These are phyloP conservation scores for Tachysurus fulvidraco DNA, from an alignment of 2,113 vertebrate species.

Conservation along the genomic window DNA sequence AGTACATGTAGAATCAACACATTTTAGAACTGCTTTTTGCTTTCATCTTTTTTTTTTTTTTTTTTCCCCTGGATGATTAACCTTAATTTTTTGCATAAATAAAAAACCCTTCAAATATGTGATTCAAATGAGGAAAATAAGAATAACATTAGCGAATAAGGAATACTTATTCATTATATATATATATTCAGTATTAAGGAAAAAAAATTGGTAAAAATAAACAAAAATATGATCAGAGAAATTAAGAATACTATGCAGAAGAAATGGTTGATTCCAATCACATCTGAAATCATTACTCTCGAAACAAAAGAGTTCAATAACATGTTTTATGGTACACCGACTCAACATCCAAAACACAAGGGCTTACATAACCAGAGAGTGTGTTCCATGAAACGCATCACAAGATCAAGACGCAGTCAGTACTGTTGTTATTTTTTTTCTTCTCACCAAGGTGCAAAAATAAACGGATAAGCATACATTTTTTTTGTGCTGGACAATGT, in stretches of 20 bases:
- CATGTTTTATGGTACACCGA: slow-evolving; percentile 65
- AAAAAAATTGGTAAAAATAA: slow-evolving; percentile 61
- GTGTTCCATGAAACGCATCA: slow-evolving; percentile 87
- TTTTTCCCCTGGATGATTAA: slow-evolving; percentile 70
- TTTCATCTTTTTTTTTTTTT: slow-evolving; percentile 51
- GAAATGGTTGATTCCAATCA: slow-evolving; percentile 35
- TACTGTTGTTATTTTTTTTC: slow-evolving; percentile 76
- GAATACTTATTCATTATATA: slow-evolving; percentile 45
- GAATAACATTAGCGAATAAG: slow-evolving; percentile 51
- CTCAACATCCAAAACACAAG: slow-evolving; percentile 90
- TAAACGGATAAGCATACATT: slow-evolving; percentile 69
- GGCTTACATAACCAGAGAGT: slow-evolving; percentile 85
- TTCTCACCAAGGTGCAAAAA: slow-evolving; percentile 75
- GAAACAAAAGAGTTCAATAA: slow-evolving; percentile 65
- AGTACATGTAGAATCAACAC: slow-evolving; percentile 70
- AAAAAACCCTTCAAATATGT: slow-evolving; percentile 74
- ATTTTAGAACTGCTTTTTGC: slow-evolving; percentile 66
- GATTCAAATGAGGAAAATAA: slow-evolving; percentile 65
- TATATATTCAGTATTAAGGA: slow-evolving; percentile 61
- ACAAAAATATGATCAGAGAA: slow-evolving; percentile 58
- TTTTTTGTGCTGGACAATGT: slow-evolving; percentile 73
- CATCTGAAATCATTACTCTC: slow-evolving; percentile 38
- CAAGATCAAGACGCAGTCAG: slow-evolving; percentile 84
- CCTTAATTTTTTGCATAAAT: slow-evolving; percentile 69
- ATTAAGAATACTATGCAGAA: slow-evolving; percentile 57